These are phyloP conservation scores for Coregonus ussuriensis DNA, from an alignment of 2,797 vertebrate species.

Conservation along the genomic window DNA sequence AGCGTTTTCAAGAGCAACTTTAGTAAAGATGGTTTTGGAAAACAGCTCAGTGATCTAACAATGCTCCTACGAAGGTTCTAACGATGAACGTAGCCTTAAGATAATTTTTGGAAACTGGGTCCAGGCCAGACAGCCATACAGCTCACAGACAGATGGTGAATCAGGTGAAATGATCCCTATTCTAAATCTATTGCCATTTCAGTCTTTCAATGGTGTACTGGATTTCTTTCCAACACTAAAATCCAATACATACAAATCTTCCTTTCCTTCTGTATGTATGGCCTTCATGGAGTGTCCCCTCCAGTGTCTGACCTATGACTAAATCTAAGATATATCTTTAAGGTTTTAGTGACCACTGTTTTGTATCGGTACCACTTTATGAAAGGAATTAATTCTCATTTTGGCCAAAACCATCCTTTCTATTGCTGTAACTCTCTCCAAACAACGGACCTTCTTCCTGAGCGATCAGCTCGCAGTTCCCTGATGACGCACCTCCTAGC, in stretches of 20 bases:
- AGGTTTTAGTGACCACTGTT: background rate
- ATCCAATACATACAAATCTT: no score
- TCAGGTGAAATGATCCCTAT: no score
- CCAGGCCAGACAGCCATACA: no score
- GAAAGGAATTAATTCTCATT: background rate
- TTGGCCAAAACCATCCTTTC: background rate
- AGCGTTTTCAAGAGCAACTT: no score
- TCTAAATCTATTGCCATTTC: no score
- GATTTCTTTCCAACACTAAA: background rate
- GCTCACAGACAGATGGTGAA: no score
- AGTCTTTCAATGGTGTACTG: background rate
- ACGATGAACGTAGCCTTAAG: no score
- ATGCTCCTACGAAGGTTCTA: no score
- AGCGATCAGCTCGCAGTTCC: background rate
- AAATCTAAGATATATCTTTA: background rate
- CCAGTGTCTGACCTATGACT: background rate
- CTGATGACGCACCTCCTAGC: background rate
- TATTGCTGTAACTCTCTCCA: background rate
- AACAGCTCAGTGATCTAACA: no score
- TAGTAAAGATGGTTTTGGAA: no score
- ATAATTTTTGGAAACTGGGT: no score
- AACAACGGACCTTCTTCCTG: background rate
- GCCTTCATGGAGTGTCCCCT: background rate
- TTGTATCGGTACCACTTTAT: background rate
- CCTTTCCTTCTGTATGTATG: background rate